These are phyloP conservation scores for Zaprionus capensis DNA, from an alignment of 1,140 invertebrate genomes.

Conservation along the genomic window DNA sequence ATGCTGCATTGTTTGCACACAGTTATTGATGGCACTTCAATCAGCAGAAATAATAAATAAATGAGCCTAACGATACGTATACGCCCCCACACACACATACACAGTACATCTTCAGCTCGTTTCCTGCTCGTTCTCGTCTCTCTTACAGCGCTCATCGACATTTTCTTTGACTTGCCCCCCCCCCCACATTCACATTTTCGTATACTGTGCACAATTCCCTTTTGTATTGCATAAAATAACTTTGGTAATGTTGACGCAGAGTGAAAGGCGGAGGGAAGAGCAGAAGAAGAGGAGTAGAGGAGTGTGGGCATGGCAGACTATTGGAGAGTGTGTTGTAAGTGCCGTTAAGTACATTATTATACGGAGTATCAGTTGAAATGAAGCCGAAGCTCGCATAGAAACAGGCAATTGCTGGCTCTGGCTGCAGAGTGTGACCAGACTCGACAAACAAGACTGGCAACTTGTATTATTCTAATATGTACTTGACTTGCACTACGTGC, in stretches of 20 bases:
- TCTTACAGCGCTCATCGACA: slow-evolving; percentile 3
- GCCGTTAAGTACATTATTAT: slow-evolving; percentile 24
- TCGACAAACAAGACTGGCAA: neutral
- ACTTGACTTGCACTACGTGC: too few species aligned
- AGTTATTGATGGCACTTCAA: slow-evolving; percentile 80
- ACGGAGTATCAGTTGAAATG: slow-evolving; percentile 2
- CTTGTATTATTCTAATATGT: too few species aligned
- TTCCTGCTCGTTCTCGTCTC: neutral
- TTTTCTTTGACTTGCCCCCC: slow-evolving; percentile 12
- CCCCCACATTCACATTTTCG: neutral
- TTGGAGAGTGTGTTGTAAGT: slow-evolving; percentile 14
- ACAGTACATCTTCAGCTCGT: too few species aligned
- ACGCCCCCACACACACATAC: too few species aligned
- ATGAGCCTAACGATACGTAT: slow-evolving; percentile 75
- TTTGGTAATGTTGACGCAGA: slow-evolving; percentile 17
- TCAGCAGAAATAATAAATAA: slow-evolving; percentile 80
- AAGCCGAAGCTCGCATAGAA: neutral
- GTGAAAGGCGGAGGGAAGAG: neutral
- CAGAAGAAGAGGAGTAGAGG: neutral
- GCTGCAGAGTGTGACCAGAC: neutral
- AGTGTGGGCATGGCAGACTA: neutral
- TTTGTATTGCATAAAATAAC: slow-evolving; percentile 49
- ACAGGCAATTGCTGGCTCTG: neutral
- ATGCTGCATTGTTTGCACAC: slow-evolving; percentile 61
- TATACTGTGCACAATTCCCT: slow-evolving; percentile 24